phyloP scores from a whole-genome alignment of 2,888 invertebrate species.

The Volucella zonaria region DNA sequence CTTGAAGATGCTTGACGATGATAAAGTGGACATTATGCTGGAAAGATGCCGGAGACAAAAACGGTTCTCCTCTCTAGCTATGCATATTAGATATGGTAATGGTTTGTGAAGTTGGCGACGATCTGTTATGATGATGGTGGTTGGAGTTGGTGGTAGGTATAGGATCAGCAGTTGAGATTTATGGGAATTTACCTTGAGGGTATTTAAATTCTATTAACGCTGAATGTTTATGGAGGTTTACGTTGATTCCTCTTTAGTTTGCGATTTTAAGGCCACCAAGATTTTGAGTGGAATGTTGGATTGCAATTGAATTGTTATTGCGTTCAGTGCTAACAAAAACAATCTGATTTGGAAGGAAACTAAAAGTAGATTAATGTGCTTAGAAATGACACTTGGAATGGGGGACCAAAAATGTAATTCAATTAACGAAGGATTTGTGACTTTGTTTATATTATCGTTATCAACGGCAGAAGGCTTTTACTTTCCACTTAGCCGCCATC shows the following conservation, averaged over 20 bases:
- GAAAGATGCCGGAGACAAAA: constrained; percentile 62
- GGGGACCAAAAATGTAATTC: no score
- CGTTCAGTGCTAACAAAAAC: constrained; percentile 38
- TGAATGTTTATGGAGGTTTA: constrained; percentile 57
- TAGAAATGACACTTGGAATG: no score
- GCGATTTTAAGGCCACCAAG: constrained; percentile 41
- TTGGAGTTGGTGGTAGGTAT: constrained; percentile 23
- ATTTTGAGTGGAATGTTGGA: constrained; percentile 53
- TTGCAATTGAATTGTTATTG: constrained; percentile 55
- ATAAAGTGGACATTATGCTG: constrained; percentile 72
- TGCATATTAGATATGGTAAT: constrained; percentile 73
- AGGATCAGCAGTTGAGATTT: constrained; percentile 53
- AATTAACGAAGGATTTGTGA: no score
- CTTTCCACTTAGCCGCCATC: no score
- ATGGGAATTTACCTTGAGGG: constrained; percentile 67
- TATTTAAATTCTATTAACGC: constrained; percentile 73
- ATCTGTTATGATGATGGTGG: constrained; percentile 7
- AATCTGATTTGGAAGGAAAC: constrained; percentile 7
- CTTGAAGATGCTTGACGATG: constrained; percentile 65
- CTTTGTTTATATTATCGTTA: no score
- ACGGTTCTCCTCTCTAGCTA: constrained; percentile 35
- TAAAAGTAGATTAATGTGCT: no score
- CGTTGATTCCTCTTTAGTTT: constrained; percentile 35
- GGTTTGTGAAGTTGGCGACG: constrained; percentile 58
- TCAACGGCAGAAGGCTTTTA: no score